Evolutionary conservation across 2,113 vertebrate species (phyloP), one percentile per base, ranked within the genome.

Genomic region (Alethe castanea): DNA sequence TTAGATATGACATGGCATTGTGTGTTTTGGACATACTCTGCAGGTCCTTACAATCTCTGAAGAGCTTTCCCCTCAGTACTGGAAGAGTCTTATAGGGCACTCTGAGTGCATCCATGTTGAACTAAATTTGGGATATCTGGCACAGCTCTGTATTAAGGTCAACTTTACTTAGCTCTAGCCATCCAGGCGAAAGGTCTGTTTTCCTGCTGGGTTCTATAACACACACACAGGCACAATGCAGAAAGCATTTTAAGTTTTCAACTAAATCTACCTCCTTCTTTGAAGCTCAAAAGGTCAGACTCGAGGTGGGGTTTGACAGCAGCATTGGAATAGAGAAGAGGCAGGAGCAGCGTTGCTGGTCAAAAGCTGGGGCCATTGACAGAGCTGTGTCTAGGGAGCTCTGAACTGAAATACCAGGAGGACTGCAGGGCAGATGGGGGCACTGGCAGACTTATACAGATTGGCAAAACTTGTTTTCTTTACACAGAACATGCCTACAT

Each of bases 201-300:
- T 84, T 81, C 89, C 84, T 86, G 69, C 94, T 62, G 78, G 35
- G 81, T 35, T 64, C 74, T 81, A 15, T 80, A 94, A 72, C 44
- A 81, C 60, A 48, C n/a, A 62, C n/a, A 59, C 29, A 83, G 73
- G 61, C 56, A 64, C 90, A 71, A 78, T 13, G 35, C 48, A 88
- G 92, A 83, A 93, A 93, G 54, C 1, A 1, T 60, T 86, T 83
- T 28, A 86, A 48, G 64, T 84, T 92, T 96, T 81, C 72, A 78
- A 40, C 85, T 84, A 88, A 88, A 94, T 64, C 93, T 81, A 42
- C 65, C 40, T 93, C 80, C 83, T 84, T 72, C 86, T 92, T 92
- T 93, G 73, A 94, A 91, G 85, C 72, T 86, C 72, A 74, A 88
- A 96, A 95, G 86, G 80, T 95, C 90, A 92, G 76, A n/a, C 48